Evolutionary conservation across 1,140 invertebrate genomes (phyloP), one percentile per base, ranked within the genome.

Genomic region (Caenorhabditis inopinata): DNA sequence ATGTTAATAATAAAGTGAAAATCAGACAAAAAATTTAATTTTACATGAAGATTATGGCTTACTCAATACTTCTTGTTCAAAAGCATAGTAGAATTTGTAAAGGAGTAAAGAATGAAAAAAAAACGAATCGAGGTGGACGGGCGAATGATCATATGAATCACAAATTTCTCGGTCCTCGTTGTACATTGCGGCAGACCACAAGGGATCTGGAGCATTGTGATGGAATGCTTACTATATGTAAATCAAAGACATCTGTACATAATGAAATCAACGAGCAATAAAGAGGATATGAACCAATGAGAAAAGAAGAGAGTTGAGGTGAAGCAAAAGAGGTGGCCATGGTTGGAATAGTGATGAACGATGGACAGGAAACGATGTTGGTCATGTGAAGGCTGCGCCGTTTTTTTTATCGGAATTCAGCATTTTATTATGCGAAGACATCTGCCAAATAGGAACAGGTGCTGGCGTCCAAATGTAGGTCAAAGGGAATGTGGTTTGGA

Each of bases 161-260:
- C 58, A 38, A 68, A 68, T 68, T 58, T 32, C 11, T n/a, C 9
- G 5, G 51, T 32, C 25, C n/a, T n/a, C 51, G 51, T 58, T 68
- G 58, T 68, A 42, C 32, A 42, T 68, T 42, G 58, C 58, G 58
- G 58, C 58, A 68, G 32, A 38, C 58, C 58, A 68, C 58, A 68
- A 68, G 58, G 58, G 21, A 7, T 68, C 58, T 68, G 16, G 32
- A 68, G 58, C 58, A 68, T 38, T 68, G 58, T 68, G 58, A 68
- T 32, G 58, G 58, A 68, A 68, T 68, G 27, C 58, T 68, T 68
- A 68, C 58, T 16, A 68, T 68, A 68, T 68, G 58, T 68, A 68
- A 68, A 68, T 68, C 58, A 68, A 68, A 68, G 58, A 68, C 58
- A 68, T 68, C 58, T 68, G 58, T 68, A 38, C 29, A 68, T 68